Evolutionary conservation across 30 jellyfish, hydroid and myxozoan species (phyloP).

Genomic region (Hydractinia symbiolongicarpus): DNA sequence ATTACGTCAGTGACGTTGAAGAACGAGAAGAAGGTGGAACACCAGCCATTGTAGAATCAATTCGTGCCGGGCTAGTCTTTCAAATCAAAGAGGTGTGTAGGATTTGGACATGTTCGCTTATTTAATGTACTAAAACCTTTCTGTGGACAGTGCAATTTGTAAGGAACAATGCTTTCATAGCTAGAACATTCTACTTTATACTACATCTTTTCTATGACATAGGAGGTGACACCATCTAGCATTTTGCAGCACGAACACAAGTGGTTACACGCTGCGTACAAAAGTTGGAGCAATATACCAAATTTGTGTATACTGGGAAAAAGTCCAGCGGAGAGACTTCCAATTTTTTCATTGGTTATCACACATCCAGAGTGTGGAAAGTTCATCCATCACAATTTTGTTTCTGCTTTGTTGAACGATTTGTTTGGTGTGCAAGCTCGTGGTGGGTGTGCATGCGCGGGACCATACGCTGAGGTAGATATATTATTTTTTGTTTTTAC

Average conservation of each 20-base stretch:
- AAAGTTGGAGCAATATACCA: slow-evolving; percentile 21
- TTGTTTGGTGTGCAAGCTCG: slow-evolving; percentile 52
- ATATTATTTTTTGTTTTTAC: not conserved
- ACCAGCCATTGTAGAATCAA: slow-evolving; percentile 42
- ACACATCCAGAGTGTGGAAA: slow-evolving; percentile 21
- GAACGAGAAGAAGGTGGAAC: slow-evolving; percentile 51
- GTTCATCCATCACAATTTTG: slow-evolving; percentile 38
- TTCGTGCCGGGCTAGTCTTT: slow-evolving; percentile 49
- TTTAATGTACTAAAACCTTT: not conserved
- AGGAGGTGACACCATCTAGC: slow-evolving; percentile 17
- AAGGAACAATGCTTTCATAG: too few relatives aligned
- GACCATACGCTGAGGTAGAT: slow-evolving; percentile 49
- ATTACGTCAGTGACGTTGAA: slow-evolving; percentile 28
- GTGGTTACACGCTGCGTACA: slow-evolving; percentile 1
- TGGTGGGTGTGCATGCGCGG: slow-evolving; percentile 62
- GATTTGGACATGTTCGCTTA: not conserved
- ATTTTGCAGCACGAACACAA: slow-evolving; percentile 19
- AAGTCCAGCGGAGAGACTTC: slow-evolving; percentile 30
- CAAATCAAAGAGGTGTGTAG: slow-evolving; percentile 36
- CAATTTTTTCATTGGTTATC: slow-evolving; percentile 37
- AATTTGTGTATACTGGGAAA: slow-evolving; percentile 29
- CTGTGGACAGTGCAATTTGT: too few relatives aligned
- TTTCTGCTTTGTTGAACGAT: slow-evolving; percentile 42
- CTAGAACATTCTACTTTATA: too few relatives aligned
- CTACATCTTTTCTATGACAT: too few relatives aligned